Evolutionary conservation across 92 coral and sea anemone genomes (phyloP).

Genomic region (Hydrozoanthus gracilis): DNA sequence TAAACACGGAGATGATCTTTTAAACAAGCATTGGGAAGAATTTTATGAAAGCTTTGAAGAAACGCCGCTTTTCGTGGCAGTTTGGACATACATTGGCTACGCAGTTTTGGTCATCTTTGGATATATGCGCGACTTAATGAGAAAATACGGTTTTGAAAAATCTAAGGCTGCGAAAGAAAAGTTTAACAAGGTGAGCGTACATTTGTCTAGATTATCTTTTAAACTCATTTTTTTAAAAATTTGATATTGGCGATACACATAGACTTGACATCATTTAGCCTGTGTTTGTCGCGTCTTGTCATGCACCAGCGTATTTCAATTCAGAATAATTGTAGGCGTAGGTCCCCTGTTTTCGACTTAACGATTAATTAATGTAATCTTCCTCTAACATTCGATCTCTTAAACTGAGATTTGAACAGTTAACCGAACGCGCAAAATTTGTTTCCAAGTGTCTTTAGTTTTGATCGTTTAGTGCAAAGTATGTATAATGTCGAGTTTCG

Average conservation of each 20-base stretch:
- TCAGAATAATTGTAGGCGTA: conserved; percentile 14
- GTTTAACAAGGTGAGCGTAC: conserved; percentile 76
- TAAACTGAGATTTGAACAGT: not conserved
- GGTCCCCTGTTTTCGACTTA: not conserved
- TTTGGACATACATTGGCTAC: conserved; percentile 88
- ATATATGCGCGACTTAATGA: conserved; percentile 91
- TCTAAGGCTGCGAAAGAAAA: conserved; percentile 84
- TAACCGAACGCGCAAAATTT: not conserved
- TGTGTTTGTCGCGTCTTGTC: not conserved
- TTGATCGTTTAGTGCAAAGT: not conserved
- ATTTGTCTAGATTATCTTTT: not conserved
- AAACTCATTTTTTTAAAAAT: not conserved
- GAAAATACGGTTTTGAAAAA: conserved; percentile 88
- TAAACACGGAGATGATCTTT: conserved; percentile 51
- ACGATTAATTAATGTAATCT: not conserved
- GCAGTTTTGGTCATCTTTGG: conserved; percentile 90
- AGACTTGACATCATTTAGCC: not conserved
- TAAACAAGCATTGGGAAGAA: conserved; percentile 51
- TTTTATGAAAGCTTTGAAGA: conserved; percentile 92
- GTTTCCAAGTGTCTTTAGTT: not conserved
- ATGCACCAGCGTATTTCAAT: not conserved
- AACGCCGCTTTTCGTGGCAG: conserved; percentile 89
- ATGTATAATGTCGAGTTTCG: not conserved
- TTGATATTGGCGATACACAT: not conserved
- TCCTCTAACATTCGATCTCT: not conserved